These are phyloP conservation scores for Yponomeuta malinellus DNA, from an alignment of 2,888 invertebrate genomes.

Conservation along the genomic window DNA sequence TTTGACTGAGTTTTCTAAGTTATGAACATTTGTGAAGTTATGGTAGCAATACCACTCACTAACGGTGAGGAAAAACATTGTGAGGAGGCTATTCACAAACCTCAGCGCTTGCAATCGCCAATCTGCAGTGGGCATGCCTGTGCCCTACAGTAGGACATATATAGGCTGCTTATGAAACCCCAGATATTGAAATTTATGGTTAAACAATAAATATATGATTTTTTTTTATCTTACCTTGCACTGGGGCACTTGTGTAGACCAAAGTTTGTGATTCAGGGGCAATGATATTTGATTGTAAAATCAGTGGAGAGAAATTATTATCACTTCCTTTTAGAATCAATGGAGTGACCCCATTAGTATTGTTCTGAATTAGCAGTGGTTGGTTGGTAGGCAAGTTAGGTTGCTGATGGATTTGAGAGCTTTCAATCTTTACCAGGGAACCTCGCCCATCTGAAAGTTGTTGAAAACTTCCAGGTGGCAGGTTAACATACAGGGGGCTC, in stretches of 20 bases:
- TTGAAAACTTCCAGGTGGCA: slow-evolving; percentile 50
- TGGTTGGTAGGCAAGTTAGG: slow-evolving; percentile 42
- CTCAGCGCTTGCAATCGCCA: too few relatives aligned
- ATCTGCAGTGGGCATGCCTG: too few relatives aligned
- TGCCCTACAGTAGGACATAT: too few relatives aligned
- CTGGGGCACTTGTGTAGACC: slow-evolving; percentile 64
- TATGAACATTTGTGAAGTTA: too few relatives aligned
- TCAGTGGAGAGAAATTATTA: slow-evolving; percentile 73
- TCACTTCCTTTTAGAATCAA: slow-evolving; percentile 61
- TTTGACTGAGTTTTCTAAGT: too few relatives aligned
- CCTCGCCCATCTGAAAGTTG: slow-evolving; percentile 46
- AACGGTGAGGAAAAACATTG: too few relatives aligned
- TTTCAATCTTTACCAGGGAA: slow-evolving; percentile 47
- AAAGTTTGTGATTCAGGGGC: slow-evolving; percentile 68
- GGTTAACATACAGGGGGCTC: slow-evolving; percentile 61
- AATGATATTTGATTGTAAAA: slow-evolving; percentile 80
- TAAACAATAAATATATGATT: too few relatives aligned
- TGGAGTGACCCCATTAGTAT: slow-evolving; percentile 53
- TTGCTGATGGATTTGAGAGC: slow-evolving; percentile 38
- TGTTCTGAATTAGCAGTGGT: slow-evolving; percentile 56
- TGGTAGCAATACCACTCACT: too few relatives aligned
- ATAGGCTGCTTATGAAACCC: too few relatives aligned
- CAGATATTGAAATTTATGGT: too few relatives aligned
- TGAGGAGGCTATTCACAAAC: too few relatives aligned
- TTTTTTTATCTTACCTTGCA: slow-evolving; percentile 46